Percentiles rank a stretch among this genome's conserved stretches.
These are phyloP conservation scores for Nesoenas mayeri DNA, from an alignment of 2,113 vertebrate genomes.

Conservation along the genomic window DNA sequence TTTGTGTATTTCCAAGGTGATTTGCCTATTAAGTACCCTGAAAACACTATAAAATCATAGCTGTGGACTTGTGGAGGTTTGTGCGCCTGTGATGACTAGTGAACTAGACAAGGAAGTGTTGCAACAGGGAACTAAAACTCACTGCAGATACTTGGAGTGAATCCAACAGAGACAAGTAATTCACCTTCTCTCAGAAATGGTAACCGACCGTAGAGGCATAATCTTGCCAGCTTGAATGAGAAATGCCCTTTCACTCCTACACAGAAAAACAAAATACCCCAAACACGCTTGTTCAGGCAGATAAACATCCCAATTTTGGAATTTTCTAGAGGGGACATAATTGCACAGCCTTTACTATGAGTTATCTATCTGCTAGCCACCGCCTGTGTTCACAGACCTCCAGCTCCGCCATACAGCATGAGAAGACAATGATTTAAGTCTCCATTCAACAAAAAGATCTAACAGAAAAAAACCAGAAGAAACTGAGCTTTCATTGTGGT, in stretches of 20 bases:
- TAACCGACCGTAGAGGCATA: neutral
- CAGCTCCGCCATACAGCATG: neutral
- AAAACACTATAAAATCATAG: neutral
- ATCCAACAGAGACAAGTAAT: neutral
- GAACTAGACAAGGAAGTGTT: neutral
- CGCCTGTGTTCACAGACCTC: neutral
- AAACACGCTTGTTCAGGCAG: constrained; percentile 20
- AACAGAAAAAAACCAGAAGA: neutral
- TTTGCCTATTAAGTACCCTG: neutral
- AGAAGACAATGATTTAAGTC: neutral
- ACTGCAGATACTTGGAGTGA: constrained; percentile 12
- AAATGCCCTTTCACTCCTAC: neutral
- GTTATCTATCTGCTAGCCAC: neutral
- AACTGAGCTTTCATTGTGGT: neutral
- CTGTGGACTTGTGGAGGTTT: neutral
- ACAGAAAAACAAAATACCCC: neutral
- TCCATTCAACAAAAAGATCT: neutral
- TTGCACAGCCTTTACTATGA: neutral
- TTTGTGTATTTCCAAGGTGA: neutral
- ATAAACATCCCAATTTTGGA: neutral
- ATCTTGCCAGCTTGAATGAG: neutral
- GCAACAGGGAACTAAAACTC: constrained; percentile 13
- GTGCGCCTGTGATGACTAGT: neutral
- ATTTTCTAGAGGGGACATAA: neutral
- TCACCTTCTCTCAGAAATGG: neutral